A percentile compares a stretch with the other conserved stretches of the same genome.
Evolutionary conservation across 2,113 vertebrate genomes (phyloP).

Genomic region (Morone saxatilis): DNA sequence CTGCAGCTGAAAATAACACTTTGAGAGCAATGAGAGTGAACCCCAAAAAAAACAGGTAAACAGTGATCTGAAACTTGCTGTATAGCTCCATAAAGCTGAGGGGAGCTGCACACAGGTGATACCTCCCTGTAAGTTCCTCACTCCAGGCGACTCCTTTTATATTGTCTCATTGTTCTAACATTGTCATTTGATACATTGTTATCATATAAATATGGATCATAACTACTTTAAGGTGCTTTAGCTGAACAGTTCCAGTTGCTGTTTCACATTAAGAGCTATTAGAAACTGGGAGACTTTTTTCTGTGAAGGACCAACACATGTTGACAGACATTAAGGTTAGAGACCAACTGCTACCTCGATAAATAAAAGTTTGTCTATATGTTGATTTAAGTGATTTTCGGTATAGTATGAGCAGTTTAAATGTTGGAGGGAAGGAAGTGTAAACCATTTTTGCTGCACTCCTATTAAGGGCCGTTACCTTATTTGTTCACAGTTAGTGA

Average conservation of each 20-base stretch:
- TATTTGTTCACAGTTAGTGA: no score
- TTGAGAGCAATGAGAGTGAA: no score
- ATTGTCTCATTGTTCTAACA: neutral
- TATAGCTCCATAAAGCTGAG: neutral
- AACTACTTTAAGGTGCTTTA: neutral
- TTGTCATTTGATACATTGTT: neutral
- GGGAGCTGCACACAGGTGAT: neutral
- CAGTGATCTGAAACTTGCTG: neutral
- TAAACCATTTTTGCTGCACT: no score
- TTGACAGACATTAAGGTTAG: neutral
- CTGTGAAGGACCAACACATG: neutral
- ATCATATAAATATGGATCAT: neutral
- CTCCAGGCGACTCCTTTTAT: neutral
- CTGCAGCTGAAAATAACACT: neutral
- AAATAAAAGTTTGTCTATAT: neutral
- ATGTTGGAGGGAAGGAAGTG: neutral
- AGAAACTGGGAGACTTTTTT: neutral
- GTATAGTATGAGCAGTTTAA: neutral
- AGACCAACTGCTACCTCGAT: neutral
- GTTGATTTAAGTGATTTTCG: neutral
- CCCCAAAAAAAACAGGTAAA: neutral
- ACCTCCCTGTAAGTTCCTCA: neutral
- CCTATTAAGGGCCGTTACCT: no score
- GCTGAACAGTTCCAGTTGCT: neutral
- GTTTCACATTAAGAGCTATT: neutral